Evolutionary conservation across 2,113 vertebrate species (phyloP), one percentile per base, ranked within the genome.

Genomic region (Psittacula cyanocephala): DNA sequence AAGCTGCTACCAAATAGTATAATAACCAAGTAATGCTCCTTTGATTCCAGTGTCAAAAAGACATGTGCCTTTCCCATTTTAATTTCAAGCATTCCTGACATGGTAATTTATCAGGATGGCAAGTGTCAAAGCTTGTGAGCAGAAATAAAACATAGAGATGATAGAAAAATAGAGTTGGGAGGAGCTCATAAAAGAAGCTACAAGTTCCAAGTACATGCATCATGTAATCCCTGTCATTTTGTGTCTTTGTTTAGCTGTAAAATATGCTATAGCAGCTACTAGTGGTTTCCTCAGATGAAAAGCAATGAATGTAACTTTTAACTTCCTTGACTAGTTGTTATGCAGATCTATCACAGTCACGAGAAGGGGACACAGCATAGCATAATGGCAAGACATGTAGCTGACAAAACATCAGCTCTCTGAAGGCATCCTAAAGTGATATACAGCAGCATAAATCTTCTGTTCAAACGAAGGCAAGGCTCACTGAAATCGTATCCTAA

Each of bases 161-260:
- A 84, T 67, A 41, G 81, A 91, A 95, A 95, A 92, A 18, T 10
- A 25, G 46, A 35, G 47, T 7, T 13, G 9, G 16, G 15, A 27
- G 39, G 15, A 60, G 17, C 10, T 82, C 77, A 72, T 44, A 74
- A 59, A 64, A 89, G 90, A 78, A 78, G 24, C 27, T 65, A 65
- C 77, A 84, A 88, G 28, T 63, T 72, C 13, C 20, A 28, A 85
- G 46, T 60, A 91, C 46, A 86, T 52, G 43, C 78, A 92, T 92
- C 92, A 62, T 74, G 46, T 84, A 95, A 96, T 88, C 87, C 79
- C 76, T 96, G 92, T 90, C 95, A 90, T 79, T 92, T 62, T 59
- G 33, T 71, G 79, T 88, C 81, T 96, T 95, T 90, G 64, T 88
- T 95, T 95, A 95, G 62, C 81, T 86, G 81, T 84, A 69, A 93